Percentiles rank a stretch among this genome's conserved stretches.
Conservation (phyloP, 2,797 vertebrate genomes). For the Synaphobranchus kaupii region DNA sequence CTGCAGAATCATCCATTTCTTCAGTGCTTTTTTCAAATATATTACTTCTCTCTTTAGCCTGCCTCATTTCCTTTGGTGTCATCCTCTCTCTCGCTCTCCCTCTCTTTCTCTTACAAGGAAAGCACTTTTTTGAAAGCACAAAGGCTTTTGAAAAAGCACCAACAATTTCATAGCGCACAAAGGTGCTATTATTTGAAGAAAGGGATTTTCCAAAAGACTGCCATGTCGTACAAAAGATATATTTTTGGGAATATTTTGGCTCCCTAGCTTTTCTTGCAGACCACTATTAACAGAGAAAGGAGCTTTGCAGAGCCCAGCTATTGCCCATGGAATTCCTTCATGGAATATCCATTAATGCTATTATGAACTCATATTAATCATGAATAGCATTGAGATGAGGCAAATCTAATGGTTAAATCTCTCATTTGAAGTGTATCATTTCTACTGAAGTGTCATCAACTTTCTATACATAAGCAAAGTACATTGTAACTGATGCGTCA, state of each 20-base stretch:
- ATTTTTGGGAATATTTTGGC: background rate
- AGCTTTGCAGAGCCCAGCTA: background rate
- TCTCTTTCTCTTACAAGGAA: background rate
- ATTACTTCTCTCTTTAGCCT: background rate
- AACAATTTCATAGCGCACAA: background rate
- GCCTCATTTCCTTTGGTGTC: background rate
- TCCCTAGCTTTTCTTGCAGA: background rate
- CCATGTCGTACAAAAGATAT: background rate
- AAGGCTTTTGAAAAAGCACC: background rate
- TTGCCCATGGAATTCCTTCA: background rate
- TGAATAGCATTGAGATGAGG: constrained; percentile 1
- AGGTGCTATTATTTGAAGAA: background rate
- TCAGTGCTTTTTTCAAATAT: background rate
- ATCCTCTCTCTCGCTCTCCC: background rate
- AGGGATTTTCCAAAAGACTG: background rate
- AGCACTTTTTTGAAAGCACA: background rate
- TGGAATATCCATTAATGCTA: background rate
- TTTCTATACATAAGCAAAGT: background rate
- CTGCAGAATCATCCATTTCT: constrained; percentile 20
- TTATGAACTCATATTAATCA: background rate
- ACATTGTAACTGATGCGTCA: background rate
- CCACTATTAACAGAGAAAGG: background rate
- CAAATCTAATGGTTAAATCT: background rate
- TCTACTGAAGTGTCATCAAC: background rate
- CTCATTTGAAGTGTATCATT: background rate